These are phyloP conservation scores for Empis livida DNA, from an alignment of 2,888 invertebrate species.

Conservation along the genomic window DNA sequence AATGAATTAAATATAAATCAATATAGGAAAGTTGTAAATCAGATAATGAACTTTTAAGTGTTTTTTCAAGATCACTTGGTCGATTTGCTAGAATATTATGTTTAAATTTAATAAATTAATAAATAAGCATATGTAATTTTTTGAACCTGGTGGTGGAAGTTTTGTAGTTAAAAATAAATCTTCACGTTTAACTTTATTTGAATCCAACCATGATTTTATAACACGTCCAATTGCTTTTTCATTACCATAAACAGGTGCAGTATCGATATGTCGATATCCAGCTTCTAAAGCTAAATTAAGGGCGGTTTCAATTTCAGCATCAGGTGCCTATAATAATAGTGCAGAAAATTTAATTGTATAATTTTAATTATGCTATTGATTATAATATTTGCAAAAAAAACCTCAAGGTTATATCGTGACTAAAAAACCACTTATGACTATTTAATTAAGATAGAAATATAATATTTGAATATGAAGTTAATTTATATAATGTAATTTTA, in stretches of 20 bases:
- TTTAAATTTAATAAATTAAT: not conserved
- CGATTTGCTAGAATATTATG: conserved; percentile 39
- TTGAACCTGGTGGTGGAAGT: conserved; percentile 47
- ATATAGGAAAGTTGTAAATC: conserved; percentile 64
- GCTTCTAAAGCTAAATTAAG: conserved; percentile 55
- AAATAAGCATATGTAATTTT: no score
- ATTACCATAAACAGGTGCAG: conserved; percentile 65
- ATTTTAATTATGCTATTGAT: not conserved
- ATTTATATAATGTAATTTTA: not conserved
- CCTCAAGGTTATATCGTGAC: no score
- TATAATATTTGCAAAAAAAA: not conserved
- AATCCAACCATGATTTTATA: conserved; percentile 54
- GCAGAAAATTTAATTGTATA: not conserved
- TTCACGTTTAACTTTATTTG: conserved; percentile 53
- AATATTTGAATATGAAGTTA: not conserved
- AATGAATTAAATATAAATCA: conserved; percentile 71
- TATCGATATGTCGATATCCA: conserved; percentile 75
- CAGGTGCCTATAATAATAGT: conserved; percentile 42
- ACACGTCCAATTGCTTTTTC: conserved; percentile 63
- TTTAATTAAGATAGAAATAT: not conserved
- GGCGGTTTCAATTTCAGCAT: conserved; percentile 52
- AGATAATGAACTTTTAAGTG: conserved; percentile 51
- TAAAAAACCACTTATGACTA: no score
- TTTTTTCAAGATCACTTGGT: conserved; percentile 49
- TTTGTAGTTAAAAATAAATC: conserved; percentile 80